Percentiles rank a stretch among this genome's conserved stretches.
Conservation (phyloP, 2,888 invertebrate genomes). For the Anarsia innoxiella region DNA sequence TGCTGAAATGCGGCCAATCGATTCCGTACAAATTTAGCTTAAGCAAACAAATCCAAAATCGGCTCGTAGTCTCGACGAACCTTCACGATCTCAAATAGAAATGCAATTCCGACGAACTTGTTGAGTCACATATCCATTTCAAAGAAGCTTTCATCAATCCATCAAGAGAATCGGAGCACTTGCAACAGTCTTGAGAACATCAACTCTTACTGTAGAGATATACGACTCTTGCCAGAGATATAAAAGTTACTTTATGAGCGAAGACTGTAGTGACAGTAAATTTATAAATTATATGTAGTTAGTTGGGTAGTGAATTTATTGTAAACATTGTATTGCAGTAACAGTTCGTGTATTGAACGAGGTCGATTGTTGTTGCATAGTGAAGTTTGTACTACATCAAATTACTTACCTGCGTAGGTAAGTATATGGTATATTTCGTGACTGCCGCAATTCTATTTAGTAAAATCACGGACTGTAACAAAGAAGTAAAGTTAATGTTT, state of each 20-base stretch:
- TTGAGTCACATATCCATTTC: slow-evolving; percentile 42
- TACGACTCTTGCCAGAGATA: slow-evolving; percentile 1
- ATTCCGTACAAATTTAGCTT: slow-evolving; percentile 53
- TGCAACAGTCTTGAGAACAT: slow-evolving; percentile 13
- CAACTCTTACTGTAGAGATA: no score
- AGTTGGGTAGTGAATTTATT: background rate
- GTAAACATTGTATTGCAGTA: slow-evolving; percentile 8
- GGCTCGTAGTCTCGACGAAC: slow-evolving; percentile 11
- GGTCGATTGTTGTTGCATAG: slow-evolving; percentile 12
- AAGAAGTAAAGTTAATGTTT: no score
- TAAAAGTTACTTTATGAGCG: slow-evolving; percentile 3
- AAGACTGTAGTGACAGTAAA: slow-evolving; percentile 6
- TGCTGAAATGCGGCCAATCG: slow-evolving; percentile 67
- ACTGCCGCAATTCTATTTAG: slow-evolving; percentile 15
- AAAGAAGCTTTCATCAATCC: slow-evolving; percentile 43
- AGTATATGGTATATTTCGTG: no score
- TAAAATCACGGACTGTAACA: slow-evolving; percentile 21
- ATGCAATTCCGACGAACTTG: slow-evolving; percentile 29
- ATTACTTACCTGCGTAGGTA: no score
- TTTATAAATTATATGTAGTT: slow-evolving; percentile 4
- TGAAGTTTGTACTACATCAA: no score
- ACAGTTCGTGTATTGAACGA: slow-evolving; percentile 6
- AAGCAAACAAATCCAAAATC: slow-evolving; percentile 31
- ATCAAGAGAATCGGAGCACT: slow-evolving; percentile 27
- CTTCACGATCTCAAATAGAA: slow-evolving; percentile 35